Evolutionary conservation across 2,797 vertebrate species (phyloP), one percentile per base, ranked within the genome.

Genomic region (Echiichthys vipera): DNA sequence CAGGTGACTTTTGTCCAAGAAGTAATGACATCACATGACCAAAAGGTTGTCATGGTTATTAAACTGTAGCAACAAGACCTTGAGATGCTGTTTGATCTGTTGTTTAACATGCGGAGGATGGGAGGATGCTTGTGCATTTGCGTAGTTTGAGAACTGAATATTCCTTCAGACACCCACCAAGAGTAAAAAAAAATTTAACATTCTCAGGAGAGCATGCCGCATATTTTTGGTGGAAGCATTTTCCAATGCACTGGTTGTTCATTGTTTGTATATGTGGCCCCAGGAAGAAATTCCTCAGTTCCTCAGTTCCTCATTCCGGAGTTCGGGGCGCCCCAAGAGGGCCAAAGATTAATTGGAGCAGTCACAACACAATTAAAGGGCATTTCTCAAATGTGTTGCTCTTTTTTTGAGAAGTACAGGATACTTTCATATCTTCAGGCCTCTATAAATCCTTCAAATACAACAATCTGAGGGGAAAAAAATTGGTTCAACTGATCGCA

Each of bases 31-130:
- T 63, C 53, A 65, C 62, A 72, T 83, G 71, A 78, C 67, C 71
- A 46, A 20, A 32, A 40, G 59, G 81, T 86, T 87, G 81, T 82
- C 82, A 80, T 81, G 65, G 79, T 76, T 84, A 85, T 86, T 59
- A 66, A 66, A 77, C 54, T 57, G 40, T 37, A 65, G 72, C 64
- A 63, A 42, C 47, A 46, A 45, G 64, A 61, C 61, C 67, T 62
- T 30, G 50, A 68, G 54, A 67, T 65, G 27, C 50, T 47, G 45
- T 59, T 71, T 14, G 2, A 50, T 69, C 34, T 51, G 5, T 75
- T 67, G 42, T 77, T 70, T 63, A 53, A 74, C 51, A 43, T 2
- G 62, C n/a, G n/a, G n/a, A n/a, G n/a, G n/a, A n/a, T 77, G 61
- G 79, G 74, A 66, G 72, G 76, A 58, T 39, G 46, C 65, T 65